Evolutionary conservation across 2,888 invertebrate species (phyloP).

Genomic region (Pandemis cinnamomeana): DNA sequence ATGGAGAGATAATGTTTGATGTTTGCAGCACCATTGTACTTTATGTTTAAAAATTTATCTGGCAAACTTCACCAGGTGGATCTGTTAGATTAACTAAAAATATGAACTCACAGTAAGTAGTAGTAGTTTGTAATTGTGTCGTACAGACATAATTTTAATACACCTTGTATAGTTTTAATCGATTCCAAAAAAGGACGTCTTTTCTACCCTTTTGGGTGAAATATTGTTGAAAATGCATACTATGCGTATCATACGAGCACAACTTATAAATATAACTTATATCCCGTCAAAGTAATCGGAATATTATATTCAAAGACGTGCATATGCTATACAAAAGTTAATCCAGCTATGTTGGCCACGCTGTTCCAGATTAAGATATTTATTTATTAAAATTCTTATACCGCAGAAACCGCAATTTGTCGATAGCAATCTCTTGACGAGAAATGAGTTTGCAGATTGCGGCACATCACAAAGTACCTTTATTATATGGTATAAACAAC

Average conservation of each 20-base stretch:
- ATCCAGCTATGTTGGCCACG: constrained; percentile 14
- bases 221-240: too few relatives aligned
- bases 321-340: constrained; percentile 23
- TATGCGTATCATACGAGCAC: too few relatives aligned
- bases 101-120: too few relatives aligned
- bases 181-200: too few relatives aligned
- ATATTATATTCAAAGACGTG: not conserved
- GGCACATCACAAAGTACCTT: constrained; percentile 3
- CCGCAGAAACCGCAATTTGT: not conserved
- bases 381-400: constrained; percentile 16
- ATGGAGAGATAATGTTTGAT: not conserved
- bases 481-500: not conserved
- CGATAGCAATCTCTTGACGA: constrained; percentile 1
- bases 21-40: not conserved
- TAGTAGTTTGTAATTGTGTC: too few relatives aligned
- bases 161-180: too few relatives aligned
- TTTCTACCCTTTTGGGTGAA: too few relatives aligned
- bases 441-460: constrained; percentile 10
- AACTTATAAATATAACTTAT: too few relatives aligned
- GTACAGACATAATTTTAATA: too few relatives aligned
- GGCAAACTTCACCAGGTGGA: too few relatives aligned
- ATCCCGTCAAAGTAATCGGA: too few relatives aligned
- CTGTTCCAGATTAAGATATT: constrained; percentile 27
- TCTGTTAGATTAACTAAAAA: too few relatives aligned
- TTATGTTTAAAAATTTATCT: not conserved